Conservation (phyloP, 2,113 vertebrate species). For the Bambusicola thoracicus region DNA sequence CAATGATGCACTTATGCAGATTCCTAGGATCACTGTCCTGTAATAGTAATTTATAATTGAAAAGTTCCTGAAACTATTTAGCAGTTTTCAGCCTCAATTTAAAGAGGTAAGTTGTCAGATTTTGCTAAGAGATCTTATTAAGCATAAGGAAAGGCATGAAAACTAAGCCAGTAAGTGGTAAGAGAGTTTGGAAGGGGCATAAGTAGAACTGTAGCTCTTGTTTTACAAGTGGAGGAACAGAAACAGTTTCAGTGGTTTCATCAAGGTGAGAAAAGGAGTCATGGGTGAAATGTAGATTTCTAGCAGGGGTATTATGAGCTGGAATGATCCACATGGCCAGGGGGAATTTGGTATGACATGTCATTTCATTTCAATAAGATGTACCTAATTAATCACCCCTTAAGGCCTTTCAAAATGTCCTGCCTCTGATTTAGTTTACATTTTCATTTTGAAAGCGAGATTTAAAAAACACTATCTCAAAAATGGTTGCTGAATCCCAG, state of each 20-base stretch:
- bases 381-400: not conserved
- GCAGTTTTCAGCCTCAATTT: not conserved
- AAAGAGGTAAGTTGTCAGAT: not conserved
- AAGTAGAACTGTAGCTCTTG: not conserved
- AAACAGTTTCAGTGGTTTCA: not conserved
- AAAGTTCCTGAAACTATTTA: not conserved
- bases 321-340: not conserved
- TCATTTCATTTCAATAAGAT: constrained; percentile 1
- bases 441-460: not conserved
- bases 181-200: not conserved
- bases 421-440: not conserved
- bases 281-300: not conserved
- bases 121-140: not conserved
- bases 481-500: not conserved
- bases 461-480: not conserved
- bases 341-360: not conserved
- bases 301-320: not conserved
- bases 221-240: not conserved
- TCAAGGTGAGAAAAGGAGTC: not conserved
- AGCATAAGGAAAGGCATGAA: not conserved
- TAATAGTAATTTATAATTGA: not conserved
- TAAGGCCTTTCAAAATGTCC: not conserved
- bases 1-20: not conserved
- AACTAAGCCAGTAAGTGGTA: not conserved
- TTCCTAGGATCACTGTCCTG: not conserved